Percentiles rank a stretch among this genome's conserved stretches.
phyloP scores from a whole-genome alignment of 2,797 vertebrate genomes.

The Mycteria americana region DNA sequence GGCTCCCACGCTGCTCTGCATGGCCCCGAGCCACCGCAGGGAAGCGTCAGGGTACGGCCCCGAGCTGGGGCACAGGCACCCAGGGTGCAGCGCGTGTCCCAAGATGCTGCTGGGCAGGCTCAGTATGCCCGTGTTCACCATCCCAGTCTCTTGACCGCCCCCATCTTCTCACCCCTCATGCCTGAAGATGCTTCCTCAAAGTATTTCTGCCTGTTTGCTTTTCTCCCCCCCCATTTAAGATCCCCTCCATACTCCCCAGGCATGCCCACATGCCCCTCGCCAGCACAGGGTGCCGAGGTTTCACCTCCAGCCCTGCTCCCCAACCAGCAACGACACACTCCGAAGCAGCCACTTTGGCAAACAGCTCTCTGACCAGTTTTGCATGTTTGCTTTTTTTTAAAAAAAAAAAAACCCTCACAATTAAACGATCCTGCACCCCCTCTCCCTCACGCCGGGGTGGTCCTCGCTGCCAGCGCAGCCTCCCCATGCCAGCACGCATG shows the following conservation, averaged over 20 bases:
- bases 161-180: not conserved
- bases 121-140: not conserved
- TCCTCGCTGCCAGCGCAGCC: not conserved
- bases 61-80: rapidly evolving
- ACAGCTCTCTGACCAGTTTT: not conserved
- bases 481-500: rapidly evolving
- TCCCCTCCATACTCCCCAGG: not conserved
- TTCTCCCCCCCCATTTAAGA: not conserved
- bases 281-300: rapidly evolving
- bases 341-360: not conserved
- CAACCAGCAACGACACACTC: not conserved
- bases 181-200: not conserved
- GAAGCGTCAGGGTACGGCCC: not conserved
- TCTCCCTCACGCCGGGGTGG: not conserved
- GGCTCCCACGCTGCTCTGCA: not conserved
- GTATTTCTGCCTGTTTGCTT: not conserved
- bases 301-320: not conserved
- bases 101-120: not conserved
- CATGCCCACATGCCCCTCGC: rapidly evolving
- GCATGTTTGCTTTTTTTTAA: not conserved
- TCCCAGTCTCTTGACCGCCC: rapidly evolving
- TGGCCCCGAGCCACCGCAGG: rapidly evolving
- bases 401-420: not conserved
- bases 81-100: rapidly evolving
- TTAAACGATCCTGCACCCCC: not conserved